phyloP scores from a whole-genome alignment of 1,140 invertebrate genomes.

The Alviniconcha marisindica region DNA sequence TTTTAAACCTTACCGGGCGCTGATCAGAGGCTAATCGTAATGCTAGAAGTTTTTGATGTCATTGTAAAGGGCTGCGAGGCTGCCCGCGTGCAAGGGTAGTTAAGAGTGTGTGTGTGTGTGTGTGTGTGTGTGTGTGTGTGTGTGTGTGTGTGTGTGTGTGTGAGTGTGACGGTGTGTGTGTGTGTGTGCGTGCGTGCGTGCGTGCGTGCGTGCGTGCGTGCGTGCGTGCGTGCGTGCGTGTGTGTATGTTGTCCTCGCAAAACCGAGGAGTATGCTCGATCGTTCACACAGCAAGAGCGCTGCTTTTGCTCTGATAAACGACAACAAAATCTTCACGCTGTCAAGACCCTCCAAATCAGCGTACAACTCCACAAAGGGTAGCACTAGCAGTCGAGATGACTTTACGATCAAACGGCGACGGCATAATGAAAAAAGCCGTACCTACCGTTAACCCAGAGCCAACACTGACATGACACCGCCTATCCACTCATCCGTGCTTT shows the following conservation, averaged over 20 bases:
- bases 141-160: no score
- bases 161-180: not conserved
- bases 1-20: not conserved
- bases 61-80: not conserved
- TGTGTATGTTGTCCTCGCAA: not conserved
- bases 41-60: not conserved
- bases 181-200: constrained; percentile 10
- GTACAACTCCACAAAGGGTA: no score
- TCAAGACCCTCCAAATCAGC: not conserved
- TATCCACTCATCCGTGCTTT: no score
- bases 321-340: no score
- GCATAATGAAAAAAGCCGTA: not conserved
- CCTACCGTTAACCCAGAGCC: not conserved
- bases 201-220: not conserved
- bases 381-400: no score
- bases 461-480: not conserved
- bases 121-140: not conserved
- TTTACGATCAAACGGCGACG: no score
- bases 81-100: not conserved
- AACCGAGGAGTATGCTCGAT: no score
- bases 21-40: not conserved
- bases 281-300: no score
- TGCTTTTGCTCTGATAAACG: no score
- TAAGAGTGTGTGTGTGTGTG: not conserved
- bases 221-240: not conserved